Conservation (phyloP, 2,888 invertebrate species). For the Odontomyia ornata region DNA sequence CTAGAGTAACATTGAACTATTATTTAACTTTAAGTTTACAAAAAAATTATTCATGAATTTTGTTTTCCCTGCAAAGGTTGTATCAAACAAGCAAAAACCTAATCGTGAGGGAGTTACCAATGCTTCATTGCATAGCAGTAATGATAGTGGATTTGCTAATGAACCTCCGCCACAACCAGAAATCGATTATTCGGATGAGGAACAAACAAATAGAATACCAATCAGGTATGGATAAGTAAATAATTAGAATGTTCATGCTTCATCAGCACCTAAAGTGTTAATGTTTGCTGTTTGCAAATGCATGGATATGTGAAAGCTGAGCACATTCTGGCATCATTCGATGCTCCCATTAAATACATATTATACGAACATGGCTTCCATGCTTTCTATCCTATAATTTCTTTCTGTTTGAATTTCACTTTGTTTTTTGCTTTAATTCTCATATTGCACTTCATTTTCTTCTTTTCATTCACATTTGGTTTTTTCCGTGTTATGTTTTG, state of each 20-base stretch:
- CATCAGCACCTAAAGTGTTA: neutral
- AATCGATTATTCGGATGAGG: constrained; percentile 90
- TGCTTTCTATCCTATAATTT: neutral
- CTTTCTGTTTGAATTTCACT: neutral
- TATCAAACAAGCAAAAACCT: constrained; percentile 54
- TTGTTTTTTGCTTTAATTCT: neutral
- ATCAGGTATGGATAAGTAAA: constrained; percentile 61
- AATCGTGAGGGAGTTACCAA: constrained; percentile 68
- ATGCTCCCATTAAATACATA: too few species aligned
- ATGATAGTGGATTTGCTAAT: constrained; percentile 91
- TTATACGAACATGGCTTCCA: too few species aligned
- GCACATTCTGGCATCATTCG: too few species aligned
- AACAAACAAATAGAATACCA: constrained; percentile 72
- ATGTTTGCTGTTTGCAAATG: neutral
- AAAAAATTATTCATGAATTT: too few species aligned
- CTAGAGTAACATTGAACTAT: constrained; percentile 52
- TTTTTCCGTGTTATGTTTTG: constrained; percentile 23
- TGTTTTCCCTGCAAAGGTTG: neutral
- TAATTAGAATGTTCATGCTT: neutral
- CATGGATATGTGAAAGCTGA: too few species aligned
- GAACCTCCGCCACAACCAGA: constrained; percentile 88
- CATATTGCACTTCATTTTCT: neutral
- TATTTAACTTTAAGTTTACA: neutral
- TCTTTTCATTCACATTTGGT: constrained; percentile 18
- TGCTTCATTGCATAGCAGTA: constrained; percentile 86